Evolutionary conservation across 1,140 invertebrate genomes (phyloP), one percentile per base, ranked within the genome.

Genomic region (Psix sp.): DNA sequence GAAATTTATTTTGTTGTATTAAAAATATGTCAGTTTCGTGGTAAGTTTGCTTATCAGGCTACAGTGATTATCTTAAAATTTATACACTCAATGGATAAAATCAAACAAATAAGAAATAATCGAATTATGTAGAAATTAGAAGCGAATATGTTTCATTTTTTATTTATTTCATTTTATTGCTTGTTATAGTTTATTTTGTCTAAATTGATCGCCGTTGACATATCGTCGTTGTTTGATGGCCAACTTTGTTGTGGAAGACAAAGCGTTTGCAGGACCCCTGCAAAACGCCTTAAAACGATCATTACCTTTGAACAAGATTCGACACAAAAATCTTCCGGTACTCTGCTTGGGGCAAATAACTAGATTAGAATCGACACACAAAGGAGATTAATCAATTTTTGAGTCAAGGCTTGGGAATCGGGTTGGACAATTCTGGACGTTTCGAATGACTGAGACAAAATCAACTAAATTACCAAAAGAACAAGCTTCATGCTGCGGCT

Each of bases 231-330:
- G 45, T 70, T 75, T 75, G 73, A 75, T 75, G 73, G 73, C 73
- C 62, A 71, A 60, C 56, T 57, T 71, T 51, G 14, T 65, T 20
- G 15, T 7, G 5, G 31, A 68, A n/a, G 45, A 29, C 24, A 20
- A 65, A 56, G 59, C 59, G 36, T 70, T 42, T 70, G 74, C 74
- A 71, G 74, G 52, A 29, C 66, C 62, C 65, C 74, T 71, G 62
- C 74, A 63, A 39, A 45, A 59, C 57, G n/a, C 71, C 17, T 39
- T 67, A 16, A 59, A 63, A 46, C 42, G 49, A 29, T 62, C 35
- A 14, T 17, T 39, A n/a, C 51, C 51, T 51, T 6, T 66, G 14
- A 45, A 63, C 26, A 76, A 33, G n/a, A 63, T 76, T 31, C 21
- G 57, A n/a, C 57, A 68, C 45, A 67, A 70, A 56, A 46, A 16